These are phyloP conservation scores for Zoroaster sp. DNA, from an alignment of 53 echinoderm and acorn worm species.

Conservation along the genomic window DNA sequence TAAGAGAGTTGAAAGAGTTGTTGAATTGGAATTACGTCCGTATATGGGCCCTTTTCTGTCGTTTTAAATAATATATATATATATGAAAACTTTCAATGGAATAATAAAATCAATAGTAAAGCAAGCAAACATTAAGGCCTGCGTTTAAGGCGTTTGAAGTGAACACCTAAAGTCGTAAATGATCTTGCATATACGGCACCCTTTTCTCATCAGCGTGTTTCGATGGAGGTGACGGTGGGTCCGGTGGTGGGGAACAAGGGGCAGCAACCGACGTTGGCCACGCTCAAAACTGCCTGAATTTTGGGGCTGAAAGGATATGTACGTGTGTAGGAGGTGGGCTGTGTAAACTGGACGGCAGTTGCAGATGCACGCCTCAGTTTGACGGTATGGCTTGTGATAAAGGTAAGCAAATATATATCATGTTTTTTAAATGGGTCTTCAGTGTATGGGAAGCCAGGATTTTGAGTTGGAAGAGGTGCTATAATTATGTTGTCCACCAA, in stretches of 20 bases:
- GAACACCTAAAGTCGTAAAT: too few relatives aligned
- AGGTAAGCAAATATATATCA: too few relatives aligned
- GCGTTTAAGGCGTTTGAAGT: not conserved
- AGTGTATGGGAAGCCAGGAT: too few relatives aligned
- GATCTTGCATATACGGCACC: not conserved
- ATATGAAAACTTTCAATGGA: too few relatives aligned
- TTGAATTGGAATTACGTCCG: too few relatives aligned
- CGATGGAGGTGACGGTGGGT: not conserved
- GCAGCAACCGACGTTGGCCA: conserved; percentile 30
- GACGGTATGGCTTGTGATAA: conserved; percentile 22
- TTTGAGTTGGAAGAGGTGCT: too few relatives aligned
- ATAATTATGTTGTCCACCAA: too few relatives aligned
- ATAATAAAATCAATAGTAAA: too few relatives aligned
- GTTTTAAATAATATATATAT: too few relatives aligned
- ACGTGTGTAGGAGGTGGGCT: conserved; percentile 2
- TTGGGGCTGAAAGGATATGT: not conserved
- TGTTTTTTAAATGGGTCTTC: too few relatives aligned
- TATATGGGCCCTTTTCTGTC: too few relatives aligned
- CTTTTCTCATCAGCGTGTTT: conserved; percentile 13
- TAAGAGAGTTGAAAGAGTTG: too few relatives aligned
- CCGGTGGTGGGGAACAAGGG: conserved; percentile 38
- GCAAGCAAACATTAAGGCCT: not conserved
- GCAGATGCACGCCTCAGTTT: not conserved
- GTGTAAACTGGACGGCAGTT: not conserved
- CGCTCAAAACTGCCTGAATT: not conserved